These are phyloP conservation scores for Volucella bombylans DNA, from an alignment of 2,888 invertebrate genomes.

Conservation along the genomic window DNA sequence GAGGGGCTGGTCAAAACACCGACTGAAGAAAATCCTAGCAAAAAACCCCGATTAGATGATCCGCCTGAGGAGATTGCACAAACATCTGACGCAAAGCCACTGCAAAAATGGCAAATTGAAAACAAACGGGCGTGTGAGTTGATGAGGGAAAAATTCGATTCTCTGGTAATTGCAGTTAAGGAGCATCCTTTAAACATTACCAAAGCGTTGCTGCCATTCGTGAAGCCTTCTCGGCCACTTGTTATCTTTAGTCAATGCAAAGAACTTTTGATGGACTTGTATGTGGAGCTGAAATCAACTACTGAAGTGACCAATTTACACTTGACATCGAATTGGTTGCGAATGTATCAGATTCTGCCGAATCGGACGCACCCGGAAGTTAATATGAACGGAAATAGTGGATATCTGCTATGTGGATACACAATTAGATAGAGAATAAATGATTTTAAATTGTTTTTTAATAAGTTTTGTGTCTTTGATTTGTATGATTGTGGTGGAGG, in stretches of 20 bases:
- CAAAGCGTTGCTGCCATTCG: constrained; percentile 88
- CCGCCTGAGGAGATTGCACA: constrained; percentile 61
- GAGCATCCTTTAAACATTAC: constrained; percentile 93
- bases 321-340: constrained; percentile 92
- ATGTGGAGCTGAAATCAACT: constrained; percentile 88
- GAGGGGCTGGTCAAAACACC: constrained; percentile 33
- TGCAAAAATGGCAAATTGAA: constrained; percentile 87
- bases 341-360: constrained; percentile 94
- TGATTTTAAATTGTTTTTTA: neutral
- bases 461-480: neutral
- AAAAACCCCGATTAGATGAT: constrained; percentile 80
- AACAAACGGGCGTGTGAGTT: constrained; percentile 87
- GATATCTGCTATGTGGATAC: constrained; percentile 91
- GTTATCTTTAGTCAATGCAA: constrained; percentile 91
- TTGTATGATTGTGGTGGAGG: neutral
- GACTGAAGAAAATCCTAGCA: constrained; percentile 75
- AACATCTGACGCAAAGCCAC: constrained; percentile 56
- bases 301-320: constrained; percentile 89
- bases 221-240: constrained; percentile 92
- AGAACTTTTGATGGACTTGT: constrained; percentile 93
- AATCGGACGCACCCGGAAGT: constrained; percentile 97
- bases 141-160: constrained; percentile 87
- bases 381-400: constrained; percentile 93
- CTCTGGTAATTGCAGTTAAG: constrained; percentile 90
- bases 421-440: constrained; percentile 79